These are phyloP conservation scores for Endotricha flammealis DNA, from an alignment of 2,888 invertebrate species.

Conservation along the genomic window DNA sequence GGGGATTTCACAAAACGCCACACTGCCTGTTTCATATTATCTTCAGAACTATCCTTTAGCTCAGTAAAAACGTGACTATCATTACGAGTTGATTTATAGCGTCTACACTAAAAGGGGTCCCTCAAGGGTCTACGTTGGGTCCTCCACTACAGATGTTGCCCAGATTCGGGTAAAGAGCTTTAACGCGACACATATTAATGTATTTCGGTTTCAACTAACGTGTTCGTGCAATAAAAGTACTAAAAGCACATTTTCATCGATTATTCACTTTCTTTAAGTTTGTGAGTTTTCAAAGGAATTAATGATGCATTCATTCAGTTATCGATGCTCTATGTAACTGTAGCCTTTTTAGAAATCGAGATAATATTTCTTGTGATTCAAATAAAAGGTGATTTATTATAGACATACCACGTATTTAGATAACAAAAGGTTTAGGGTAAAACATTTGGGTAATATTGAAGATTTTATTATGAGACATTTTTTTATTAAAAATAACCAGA, in stretches of 20 bases:
- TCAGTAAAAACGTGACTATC: conserved; percentile 48
- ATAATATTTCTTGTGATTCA: too few species aligned
- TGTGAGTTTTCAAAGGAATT: not conserved
- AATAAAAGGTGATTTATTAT: too few species aligned
- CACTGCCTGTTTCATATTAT: conserved; percentile 17
- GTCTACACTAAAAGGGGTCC: conserved; percentile 35
- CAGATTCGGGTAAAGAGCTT: conserved; percentile 29
- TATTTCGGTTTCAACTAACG: conserved; percentile 25
- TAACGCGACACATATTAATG: conserved; percentile 43
- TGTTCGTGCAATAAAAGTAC: conserved; percentile 10
- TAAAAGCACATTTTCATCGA: conserved; percentile 5
- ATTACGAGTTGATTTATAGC: conserved; percentile 45
- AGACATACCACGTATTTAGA: too few species aligned
- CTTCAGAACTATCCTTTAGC: conserved; percentile 21
- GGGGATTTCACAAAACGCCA: conserved; percentile 2
- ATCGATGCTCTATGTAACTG: not conserved
- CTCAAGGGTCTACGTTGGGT: conserved; percentile 28
- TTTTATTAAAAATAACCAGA: too few species aligned
- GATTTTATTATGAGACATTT: too few species aligned
- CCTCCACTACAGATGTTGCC: conserved; percentile 36
- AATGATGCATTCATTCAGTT: not conserved
- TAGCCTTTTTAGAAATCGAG: too few species aligned
- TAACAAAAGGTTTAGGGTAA: too few species aligned
- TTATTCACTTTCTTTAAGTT: conserved; percentile 11
- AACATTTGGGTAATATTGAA: too few species aligned